Evolutionary conservation across 1,140 invertebrate species (phyloP).

Genomic region (Eufriesea mexicana): DNA sequence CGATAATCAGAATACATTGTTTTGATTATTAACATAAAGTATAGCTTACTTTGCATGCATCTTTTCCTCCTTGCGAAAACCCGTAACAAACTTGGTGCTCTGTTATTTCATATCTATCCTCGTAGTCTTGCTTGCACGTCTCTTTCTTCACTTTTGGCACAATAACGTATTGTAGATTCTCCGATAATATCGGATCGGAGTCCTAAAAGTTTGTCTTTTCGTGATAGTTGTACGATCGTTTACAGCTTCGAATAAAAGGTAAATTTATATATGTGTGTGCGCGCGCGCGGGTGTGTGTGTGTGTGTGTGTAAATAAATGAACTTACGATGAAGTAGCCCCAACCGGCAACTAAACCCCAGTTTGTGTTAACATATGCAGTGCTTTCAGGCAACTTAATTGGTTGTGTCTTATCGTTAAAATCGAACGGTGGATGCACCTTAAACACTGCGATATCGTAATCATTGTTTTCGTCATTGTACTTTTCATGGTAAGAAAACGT

Average conservation of each 20-base stretch:
- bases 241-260: not conserved
- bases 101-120: conserved; percentile 45
- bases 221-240: no score
- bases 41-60: conserved; percentile 71
- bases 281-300: no score
- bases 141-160: conserved; percentile 59
- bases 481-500: conserved; percentile 74
- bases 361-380: not conserved
- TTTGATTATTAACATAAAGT: not conserved
- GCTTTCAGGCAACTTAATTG: conserved; percentile 48
- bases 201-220: not conserved
- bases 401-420: conserved; percentile 41
- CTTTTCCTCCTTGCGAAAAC: conserved; percentile 60
- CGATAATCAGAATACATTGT: not conserved
- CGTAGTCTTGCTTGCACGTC: conserved; percentile 58
- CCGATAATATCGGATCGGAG: conserved; percentile 31
- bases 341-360: conserved; percentile 62
- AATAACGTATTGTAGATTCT: conserved; percentile 47
- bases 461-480: conserved; percentile 75
- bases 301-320: no score
- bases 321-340: conserved; percentile 60
- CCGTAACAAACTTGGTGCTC: conserved; percentile 67
- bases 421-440: conserved; percentile 67
- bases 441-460: conserved; percentile 83
- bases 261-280: no score